Conservation (phyloP, 2,113 vertebrate genomes). For the Nicator chloris region DNA sequence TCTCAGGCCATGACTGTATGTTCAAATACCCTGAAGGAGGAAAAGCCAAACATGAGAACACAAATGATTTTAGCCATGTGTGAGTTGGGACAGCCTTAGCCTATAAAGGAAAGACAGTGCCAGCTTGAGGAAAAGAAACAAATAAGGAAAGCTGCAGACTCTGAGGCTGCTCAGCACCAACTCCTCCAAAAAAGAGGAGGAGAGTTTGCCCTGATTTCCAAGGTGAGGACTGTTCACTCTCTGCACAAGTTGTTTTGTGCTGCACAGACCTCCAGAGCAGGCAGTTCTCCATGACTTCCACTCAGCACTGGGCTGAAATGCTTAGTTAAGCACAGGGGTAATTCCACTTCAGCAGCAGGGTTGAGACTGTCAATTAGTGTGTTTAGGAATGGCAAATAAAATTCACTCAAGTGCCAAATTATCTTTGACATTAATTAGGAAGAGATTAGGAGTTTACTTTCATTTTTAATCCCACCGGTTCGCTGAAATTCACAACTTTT, state of each 20-base stretch:
- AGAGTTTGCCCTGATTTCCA: neutral
- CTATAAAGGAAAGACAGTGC: neutral
- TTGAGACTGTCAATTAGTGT: neutral
- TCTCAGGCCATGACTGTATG: conserved; percentile 97
- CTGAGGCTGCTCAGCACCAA: neutral
- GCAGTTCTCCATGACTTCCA: neutral
- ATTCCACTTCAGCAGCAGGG: neutral
- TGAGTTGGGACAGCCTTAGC: neutral
- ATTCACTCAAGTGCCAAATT: neutral
- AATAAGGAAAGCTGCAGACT: neutral
- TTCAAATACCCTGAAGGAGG: conserved; percentile 87
- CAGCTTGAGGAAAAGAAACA: neutral
- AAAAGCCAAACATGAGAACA: neutral
- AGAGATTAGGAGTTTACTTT: neutral
- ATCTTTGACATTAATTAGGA: neutral
- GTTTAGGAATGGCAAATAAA: neutral
- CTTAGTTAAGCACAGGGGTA: neutral
- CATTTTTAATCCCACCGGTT: neutral
- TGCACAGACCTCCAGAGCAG: neutral
- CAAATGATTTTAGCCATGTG: neutral
- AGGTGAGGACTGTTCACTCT: neutral
- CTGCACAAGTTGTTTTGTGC: neutral
- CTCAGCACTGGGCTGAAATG: neutral
- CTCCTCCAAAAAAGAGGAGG: neutral
- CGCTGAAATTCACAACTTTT: neutral